Evolutionary conservation across 2,113 vertebrate genomes (phyloP).

Genomic region (Lasiurus cinereus): DNA sequence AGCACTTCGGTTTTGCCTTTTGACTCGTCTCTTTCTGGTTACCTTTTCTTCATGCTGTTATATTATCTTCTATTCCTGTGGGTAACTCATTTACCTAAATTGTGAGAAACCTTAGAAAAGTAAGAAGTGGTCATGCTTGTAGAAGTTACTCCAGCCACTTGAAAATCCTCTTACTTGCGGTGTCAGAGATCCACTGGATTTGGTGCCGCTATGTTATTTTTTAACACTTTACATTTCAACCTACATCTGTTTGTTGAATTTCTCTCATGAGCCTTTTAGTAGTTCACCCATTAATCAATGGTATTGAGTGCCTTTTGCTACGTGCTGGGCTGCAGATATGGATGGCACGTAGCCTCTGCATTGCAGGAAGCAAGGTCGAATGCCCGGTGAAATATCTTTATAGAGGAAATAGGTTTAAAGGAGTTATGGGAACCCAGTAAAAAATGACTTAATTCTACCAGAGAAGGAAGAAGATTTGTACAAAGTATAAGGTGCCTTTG

Average conservation of each 20-base stretch:
- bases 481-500: neutral
- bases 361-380: neutral
- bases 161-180: neutral
- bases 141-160: neutral
- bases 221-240: neutral
- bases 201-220: conserved; percentile 53
- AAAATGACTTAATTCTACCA: neutral
- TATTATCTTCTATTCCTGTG: conserved; percentile 31
- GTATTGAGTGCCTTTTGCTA: neutral
- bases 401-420: conserved; percentile 11
- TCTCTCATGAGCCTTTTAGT: neutral
- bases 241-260: neutral
- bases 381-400: neutral
- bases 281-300: neutral
- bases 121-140: neutral
- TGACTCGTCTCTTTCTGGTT: conserved; percentile 36
- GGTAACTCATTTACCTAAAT: conserved; percentile 63
- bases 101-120: conserved; percentile 52
- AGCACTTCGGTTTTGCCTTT: conserved; percentile 15
- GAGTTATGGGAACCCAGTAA: neutral
- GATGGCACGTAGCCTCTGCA: neutral
- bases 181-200: neutral
- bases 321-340: neutral
- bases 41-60: neutral
- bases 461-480: neutral